Base-by-base conservation (phyloP, 1,140 invertebrate genomes). In the Drosophila grimshawi region DNA sequence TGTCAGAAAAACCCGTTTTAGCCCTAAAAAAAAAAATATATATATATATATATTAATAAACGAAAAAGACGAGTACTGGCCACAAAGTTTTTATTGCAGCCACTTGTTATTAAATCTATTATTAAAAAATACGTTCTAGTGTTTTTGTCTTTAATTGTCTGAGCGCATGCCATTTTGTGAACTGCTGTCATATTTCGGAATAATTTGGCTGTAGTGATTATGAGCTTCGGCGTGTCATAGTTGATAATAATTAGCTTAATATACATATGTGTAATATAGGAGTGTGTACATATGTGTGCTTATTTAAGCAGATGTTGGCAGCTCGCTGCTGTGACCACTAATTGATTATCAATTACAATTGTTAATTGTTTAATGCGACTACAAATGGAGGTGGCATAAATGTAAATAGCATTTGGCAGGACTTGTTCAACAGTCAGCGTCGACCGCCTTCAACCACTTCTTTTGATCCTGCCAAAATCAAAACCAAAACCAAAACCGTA, bases 321-420 rank as follows among this genome's bases (percentile, higher is more conserved):
- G 33, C 32, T 33, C 32, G 11, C 76, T 52, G 66, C 19, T 56
- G 72, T 73, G 68, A 76, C 66, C 79, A 53, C 79, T 82, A 86
- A 86, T 86, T 86, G 83, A 80, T 88, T 83, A 88, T 86, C 85
- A 86, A 86, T 86, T 86, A 80, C 80, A 80, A 66, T 83, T 88
- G 80, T 80, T 86, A 86, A 86, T 86, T 86, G 76, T 76, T 88
- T 80, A 86, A 86, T 86, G 66, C 83, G 66, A 60, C 73, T 77
- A 76, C 57, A 80, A 86, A 77, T 81, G 80, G 77, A 77, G 60
- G 67, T 53, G 60, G 75, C 68, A 67, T 72, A 66, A 57, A 70
- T 70, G 59, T 35, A 62, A 75, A 63, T 48, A 61, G 55, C 71
- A 68, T 74, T 72, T 56, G 53, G 45, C 68, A 62, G 39, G 19